Conservation (phyloP, 2,888 invertebrate genomes). For the Blera fallax region DNA sequence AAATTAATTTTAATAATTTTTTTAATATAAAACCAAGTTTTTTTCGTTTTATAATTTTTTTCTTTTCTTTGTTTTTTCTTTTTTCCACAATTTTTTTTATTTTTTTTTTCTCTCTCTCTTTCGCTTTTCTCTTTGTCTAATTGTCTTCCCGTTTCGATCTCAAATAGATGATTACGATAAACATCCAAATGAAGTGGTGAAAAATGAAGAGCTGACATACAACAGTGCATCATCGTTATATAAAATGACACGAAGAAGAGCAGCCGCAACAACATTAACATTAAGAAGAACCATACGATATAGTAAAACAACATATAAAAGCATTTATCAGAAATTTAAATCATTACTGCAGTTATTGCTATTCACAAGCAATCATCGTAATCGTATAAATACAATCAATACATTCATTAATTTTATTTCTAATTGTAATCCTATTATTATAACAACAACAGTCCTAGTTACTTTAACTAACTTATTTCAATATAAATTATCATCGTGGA, state of each 20-base stretch:
- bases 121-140: not conserved
- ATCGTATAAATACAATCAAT: constrained; percentile 66
- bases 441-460: constrained; percentile 75
- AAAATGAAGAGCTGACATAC: constrained; percentile 94
- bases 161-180: constrained; percentile 91
- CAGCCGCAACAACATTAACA: not conserved
- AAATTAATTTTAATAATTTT: not conserved
- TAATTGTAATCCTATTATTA: constrained; percentile 74
- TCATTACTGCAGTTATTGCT: constrained; percentile 59
- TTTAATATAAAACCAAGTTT: too few relatives aligned
- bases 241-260: constrained; percentile 56
- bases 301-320: constrained; percentile 36
- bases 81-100: too few relatives aligned
- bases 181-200: constrained; percentile 95
- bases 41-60: too few relatives aligned
- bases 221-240: constrained; percentile 81
- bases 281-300: constrained; percentile 11
- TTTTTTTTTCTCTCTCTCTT: constrained; percentile 3
- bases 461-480: constrained; percentile 74
- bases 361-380: constrained; percentile 66
- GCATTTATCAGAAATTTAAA: constrained; percentile 60
- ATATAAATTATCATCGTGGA: constrained; percentile 70
- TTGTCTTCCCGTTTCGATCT: constrained; percentile 38
- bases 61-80: constrained; percentile 2
- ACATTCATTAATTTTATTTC: constrained; percentile 69